Evolutionary conservation across 2,888 invertebrate genomes (phyloP), one percentile per base, ranked within the genome.

Genomic region (Xanthia icteritia): DNA sequence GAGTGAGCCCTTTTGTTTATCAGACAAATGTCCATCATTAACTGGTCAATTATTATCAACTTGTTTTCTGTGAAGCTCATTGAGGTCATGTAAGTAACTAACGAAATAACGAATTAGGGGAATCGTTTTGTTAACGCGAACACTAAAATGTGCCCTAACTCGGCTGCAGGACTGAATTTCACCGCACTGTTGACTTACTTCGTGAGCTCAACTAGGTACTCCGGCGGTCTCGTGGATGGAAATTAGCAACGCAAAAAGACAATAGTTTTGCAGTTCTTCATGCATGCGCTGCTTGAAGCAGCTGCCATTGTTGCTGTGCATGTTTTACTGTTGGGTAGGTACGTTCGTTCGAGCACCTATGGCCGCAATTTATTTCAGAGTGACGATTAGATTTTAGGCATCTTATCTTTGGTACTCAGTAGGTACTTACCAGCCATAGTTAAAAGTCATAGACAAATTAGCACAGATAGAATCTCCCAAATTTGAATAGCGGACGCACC

Each of bases 381-480:
- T 15, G 11, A 36, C 1, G 9, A 36, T 13, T 20, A n/a, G 20
- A 0, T 67, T 66, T 67, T 9, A 23, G 8, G 58, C 58, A n/a
- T 39, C 36, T 60, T 68, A n/a, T n/a, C 6, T 60, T 68, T n/a
- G 68, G 17, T 51, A 31, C 31, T 42, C 27, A 77, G 13, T n/a
- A n/a, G n/a, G n/a, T 56, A 68, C 45, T n/a, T 48, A 48, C 31
- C n/a, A 60, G 45, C 56, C 63, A 64, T 58, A 66, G 72, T 67
- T 71, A 51, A 73, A 54, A 63, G 72, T 93, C 96, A 95, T 95
- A 96, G 96, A 96, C 96, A 96, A 96, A 96, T 96, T 95, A 94
- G 95, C 93, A 91, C 91, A 94, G 96, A 96, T 96, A 93, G 91
- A 94, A 96, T 96, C 96, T 93, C 88, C 89, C 81, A 86, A 94